Conservation (phyloP, 1,140 invertebrate genomes). For the Drosophila elegans region DNA sequence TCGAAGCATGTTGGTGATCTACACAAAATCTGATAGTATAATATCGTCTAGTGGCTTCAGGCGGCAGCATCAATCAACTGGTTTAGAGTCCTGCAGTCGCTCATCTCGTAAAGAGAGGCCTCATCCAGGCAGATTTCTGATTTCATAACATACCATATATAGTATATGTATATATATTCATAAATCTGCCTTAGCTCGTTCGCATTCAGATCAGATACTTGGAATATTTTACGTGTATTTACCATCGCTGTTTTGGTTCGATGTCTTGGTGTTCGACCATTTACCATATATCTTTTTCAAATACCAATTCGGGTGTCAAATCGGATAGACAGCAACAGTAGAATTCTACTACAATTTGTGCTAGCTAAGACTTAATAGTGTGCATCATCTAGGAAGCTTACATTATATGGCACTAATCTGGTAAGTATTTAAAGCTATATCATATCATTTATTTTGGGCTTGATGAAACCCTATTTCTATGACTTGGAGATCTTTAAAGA, state of each 20-base stretch:
- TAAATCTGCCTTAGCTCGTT: slow-evolving; percentile 58
- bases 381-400: slow-evolving; percentile 62
- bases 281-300: slow-evolving; percentile 62
- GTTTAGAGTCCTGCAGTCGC: slow-evolving; percentile 51
- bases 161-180: not conserved
- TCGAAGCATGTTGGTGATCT: slow-evolving; percentile 55
- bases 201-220: slow-evolving; percentile 47
- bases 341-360: slow-evolving; percentile 28
- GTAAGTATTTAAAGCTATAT: slow-evolving; percentile 11
- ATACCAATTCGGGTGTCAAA: slow-evolving; percentile 47
- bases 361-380: slow-evolving; percentile 7
- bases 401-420: slow-evolving; percentile 53
- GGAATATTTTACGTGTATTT: slow-evolving; percentile 82
- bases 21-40: slow-evolving; percentile 16
- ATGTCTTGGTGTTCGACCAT: slow-evolving; percentile 16
- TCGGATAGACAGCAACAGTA: slow-evolving; percentile 53
- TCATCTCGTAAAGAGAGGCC: slow-evolving; percentile 63
- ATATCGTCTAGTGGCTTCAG: slow-evolving; percentile 68
- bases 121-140: slow-evolving; percentile 61
- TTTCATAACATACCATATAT: no score
- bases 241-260: slow-evolving; percentile 72
- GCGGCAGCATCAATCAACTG: slow-evolving; percentile 67
- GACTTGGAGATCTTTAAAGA: not conserved
- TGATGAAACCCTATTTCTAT: not conserved
- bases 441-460: not conserved